Evolutionary conservation across 1,140 invertebrate genomes (phyloP), one percentile per base, ranked within the genome.

Genomic region (Rhynchophorus ferrugineus): DNA sequence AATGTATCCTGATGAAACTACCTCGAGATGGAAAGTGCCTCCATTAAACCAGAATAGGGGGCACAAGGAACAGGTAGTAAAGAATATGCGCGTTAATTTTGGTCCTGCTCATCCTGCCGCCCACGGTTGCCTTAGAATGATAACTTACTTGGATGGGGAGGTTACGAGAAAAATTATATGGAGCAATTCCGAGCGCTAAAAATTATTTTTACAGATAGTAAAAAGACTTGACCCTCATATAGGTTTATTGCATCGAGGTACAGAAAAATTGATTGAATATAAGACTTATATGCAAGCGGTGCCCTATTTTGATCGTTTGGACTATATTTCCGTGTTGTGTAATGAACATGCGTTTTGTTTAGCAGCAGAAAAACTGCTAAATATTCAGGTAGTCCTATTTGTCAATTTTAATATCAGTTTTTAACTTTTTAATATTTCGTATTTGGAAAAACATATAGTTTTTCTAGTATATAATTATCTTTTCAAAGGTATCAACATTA

Each of bases 41-140:
- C 42, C 67, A 13, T 67, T 57, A 22, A 75, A 71, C 43, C 63
- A 62, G 38, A 70, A 61, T 47, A 51, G 52, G 7, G 48, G 56
- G 16, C 63, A 64, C 0, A 61, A 64, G n/a, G 73, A 79, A 59
- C 72, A 72, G 33, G 67, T 65, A 14, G 71, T 85, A 34, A 71
- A 74, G 51, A 84, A 81, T 50, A 75, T 84, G 48, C 71, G 75
- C 18, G 64, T 91, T 3, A 91, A 91, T 64, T 91, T 90, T 71
- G 89, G 89, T 3, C 89, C 88, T 3, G 83, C 86, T 51, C 89
- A 91, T 77, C 88, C 89, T 38, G 87, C 89, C 22, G 89, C 87
- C 57, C 87, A 91, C 64, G 89, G 89, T 19, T 87, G 90, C 24
- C 71, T 91, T n/a, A 76, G 87, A 38, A 71, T 91, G 44, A 75